phyloP scores from a whole-genome alignment of 2,797 vertebrate genomes.

The Phalloptychus januarius region DNA sequence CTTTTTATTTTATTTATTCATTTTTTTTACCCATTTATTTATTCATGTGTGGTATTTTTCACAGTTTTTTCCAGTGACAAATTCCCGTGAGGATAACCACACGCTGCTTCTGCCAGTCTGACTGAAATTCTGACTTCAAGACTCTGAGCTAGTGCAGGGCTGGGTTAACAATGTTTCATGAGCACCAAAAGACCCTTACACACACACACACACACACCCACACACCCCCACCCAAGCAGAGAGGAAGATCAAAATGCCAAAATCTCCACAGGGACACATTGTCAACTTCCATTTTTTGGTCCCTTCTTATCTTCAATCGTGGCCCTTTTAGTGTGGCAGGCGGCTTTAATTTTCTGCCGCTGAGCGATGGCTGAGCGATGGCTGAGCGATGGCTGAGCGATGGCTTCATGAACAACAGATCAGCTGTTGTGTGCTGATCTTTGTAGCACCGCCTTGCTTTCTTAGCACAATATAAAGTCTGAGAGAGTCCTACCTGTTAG shows the following conservation, averaged over 20 bases:
- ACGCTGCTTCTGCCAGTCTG: not conserved
- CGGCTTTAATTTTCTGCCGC: not conserved
- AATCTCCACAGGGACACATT: constrained; percentile 32
- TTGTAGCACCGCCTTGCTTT: not conserved
- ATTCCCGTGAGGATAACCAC: not conserved
- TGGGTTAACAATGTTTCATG: not conserved
- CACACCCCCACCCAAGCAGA: not conserved
- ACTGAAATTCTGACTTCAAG: constrained; percentile 3
- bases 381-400: too few relatives aligned
- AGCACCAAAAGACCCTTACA: constrained; percentile 6
- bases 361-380: not conserved
- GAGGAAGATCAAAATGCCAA: constrained; percentile 40
- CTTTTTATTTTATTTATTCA: not conserved
- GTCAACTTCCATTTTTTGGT: constrained; percentile 26
- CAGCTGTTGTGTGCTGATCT: not conserved
- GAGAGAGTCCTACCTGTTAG: not conserved
- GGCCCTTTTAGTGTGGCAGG: not conserved
- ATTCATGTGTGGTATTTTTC: constrained; percentile 10
- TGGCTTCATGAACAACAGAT: not conserved
- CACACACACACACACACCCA: not conserved
- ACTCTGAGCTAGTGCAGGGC: not conserved
- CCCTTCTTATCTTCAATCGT: constrained; percentile 1
- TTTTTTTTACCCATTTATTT: constrained; percentile 9
- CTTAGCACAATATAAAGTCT: constrained; percentile 4
- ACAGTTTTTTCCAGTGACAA: constrained; percentile 17